Conservation (phyloP, 2,888 invertebrate species). For the Ichneumoninae sp. region DNA sequence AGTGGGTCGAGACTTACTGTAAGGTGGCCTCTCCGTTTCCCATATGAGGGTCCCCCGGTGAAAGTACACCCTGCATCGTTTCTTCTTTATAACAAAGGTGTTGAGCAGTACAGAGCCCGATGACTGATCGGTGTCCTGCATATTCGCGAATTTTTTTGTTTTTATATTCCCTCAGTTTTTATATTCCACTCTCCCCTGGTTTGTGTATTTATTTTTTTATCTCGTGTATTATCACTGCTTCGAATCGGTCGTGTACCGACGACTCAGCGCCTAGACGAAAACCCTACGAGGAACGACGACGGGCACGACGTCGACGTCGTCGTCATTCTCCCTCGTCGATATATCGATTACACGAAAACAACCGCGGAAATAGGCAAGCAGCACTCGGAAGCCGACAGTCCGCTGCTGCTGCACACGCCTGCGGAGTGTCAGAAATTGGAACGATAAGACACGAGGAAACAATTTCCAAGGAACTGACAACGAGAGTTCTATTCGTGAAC, state of each 20-base stretch:
- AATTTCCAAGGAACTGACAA: not conserved
- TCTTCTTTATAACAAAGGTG: slow-evolving; percentile 87
- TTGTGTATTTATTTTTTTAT: not conserved
- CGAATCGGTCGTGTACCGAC: not conserved
- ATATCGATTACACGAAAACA: slow-evolving; percentile 53
- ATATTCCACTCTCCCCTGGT: not conserved
- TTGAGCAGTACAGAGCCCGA: slow-evolving; percentile 84
- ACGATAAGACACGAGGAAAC: slow-evolving; percentile 3
- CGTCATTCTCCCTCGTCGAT: slow-evolving; percentile 55
- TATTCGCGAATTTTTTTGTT: slow-evolving; percentile 42
- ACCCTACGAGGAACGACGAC: slow-evolving; percentile 41
- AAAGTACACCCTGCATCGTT: slow-evolving; percentile 87
- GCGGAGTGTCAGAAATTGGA: not conserved
- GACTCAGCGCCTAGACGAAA: slow-evolving; percentile 24
- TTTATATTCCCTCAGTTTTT: slow-evolving; percentile 9
- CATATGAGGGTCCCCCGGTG: slow-evolving; percentile 88
- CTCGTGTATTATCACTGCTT: not conserved
- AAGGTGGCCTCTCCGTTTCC: slow-evolving; percentile 87
- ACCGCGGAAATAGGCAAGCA: not conserved
- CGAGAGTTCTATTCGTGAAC: slow-evolving; percentile 4
- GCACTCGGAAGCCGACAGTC: not conserved
- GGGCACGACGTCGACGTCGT: slow-evolving; percentile 43
- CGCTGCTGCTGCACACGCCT: not conserved
- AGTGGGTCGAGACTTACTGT: slow-evolving; percentile 83
- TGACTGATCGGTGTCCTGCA: slow-evolving; percentile 77